phyloP scores from a whole-genome alignment of 2,113 vertebrate genomes.

The Xenopus laevis region DNA sequence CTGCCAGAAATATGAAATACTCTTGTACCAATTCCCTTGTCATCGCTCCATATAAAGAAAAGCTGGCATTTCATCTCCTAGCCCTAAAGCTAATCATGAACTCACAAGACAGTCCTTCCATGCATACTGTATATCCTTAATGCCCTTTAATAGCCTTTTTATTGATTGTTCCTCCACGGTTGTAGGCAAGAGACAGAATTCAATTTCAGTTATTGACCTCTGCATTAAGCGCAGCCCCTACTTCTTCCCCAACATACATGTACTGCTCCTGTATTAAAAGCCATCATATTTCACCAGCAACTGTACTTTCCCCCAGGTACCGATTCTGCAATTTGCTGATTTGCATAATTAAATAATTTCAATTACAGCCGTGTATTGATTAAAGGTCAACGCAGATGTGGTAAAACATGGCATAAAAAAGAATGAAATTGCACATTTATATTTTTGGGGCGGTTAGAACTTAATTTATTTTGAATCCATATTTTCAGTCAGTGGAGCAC shows the following conservation, averaged over 20 bases:
- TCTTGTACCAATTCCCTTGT: neutral
- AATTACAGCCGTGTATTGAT: neutral
- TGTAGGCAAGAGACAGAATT: conserved; percentile 12
- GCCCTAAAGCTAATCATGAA: conserved; percentile 7
- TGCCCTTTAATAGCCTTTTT: conserved; percentile 3
- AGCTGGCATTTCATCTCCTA: conserved; percentile 2
- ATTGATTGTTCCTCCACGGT: conserved; percentile 12
- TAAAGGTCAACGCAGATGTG: neutral
- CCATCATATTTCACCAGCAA: neutral
- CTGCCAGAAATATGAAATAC: conserved; percentile 1
- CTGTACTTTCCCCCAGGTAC: neutral
- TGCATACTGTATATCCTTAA: no score
- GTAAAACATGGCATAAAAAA: neutral
- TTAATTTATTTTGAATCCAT: no score
- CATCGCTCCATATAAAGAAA: neutral
- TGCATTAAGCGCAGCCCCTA: conserved; percentile 6
- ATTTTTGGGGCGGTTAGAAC: neutral
- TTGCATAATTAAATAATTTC: conserved; percentile 5
- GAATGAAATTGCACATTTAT: neutral
- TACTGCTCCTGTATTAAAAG: neutral
- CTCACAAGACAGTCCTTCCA: neutral
- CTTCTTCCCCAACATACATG: neutral
- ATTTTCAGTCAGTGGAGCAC: no score
- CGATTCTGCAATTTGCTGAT: neutral
- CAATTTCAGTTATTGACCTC: conserved; percentile 21